These are phyloP conservation scores for Potamarius usumacintae DNA, from an alignment of 2,113 vertebrate species.

Conservation along the genomic window DNA sequence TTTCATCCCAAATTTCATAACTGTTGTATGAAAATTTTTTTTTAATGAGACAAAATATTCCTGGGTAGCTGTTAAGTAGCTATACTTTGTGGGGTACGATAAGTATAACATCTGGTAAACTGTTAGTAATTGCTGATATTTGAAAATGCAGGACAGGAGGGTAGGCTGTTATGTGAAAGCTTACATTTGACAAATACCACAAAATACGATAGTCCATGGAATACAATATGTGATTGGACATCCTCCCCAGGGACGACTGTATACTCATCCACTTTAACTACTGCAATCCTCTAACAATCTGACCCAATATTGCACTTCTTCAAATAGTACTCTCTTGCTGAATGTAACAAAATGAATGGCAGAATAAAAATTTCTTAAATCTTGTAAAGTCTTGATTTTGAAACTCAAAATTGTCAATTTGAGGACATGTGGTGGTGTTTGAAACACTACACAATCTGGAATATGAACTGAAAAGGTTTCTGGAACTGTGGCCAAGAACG, in stretches of 20 bases:
- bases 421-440: neutral
- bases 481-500: neutral
- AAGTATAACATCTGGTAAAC: neutral
- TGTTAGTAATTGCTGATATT: neutral
- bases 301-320: neutral
- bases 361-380: neutral
- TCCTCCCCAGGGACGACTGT: neutral
- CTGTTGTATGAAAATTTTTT: no score
- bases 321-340: neutral
- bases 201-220: neutral
- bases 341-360: neutral
- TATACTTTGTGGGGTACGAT: no score
- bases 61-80: no score
- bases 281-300: neutral
- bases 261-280: neutral
- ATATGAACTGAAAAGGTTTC: neutral
- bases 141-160: neutral
- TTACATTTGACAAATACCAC: neutral
- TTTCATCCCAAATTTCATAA: neutral
- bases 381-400: neutral
- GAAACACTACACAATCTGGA: neutral
- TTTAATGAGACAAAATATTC: neutral
- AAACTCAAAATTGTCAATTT: neutral
- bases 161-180: neutral
- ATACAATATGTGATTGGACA: neutral